Conservation (phyloP, 2,797 vertebrate genomes). For the Gastrophryne carolinensis region DNA sequence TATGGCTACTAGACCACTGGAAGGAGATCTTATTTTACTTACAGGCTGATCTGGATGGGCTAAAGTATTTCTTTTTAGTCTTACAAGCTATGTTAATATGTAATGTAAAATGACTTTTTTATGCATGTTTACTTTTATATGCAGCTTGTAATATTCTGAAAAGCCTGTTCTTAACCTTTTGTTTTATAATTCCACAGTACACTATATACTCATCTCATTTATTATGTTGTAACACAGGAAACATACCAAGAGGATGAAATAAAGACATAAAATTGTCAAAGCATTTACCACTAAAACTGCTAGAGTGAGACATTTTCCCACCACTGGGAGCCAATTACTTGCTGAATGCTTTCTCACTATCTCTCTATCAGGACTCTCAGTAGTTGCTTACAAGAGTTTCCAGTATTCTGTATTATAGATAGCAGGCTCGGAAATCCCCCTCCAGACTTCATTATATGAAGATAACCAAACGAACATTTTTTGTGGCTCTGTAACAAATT, state of each 20-base stretch:
- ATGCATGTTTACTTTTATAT: too few relatives aligned
- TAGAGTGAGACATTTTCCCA: constrained; percentile 38
- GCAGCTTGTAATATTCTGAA: too few relatives aligned
- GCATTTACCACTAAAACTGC: constrained; percentile 53
- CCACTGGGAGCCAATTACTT: constrained; percentile 57
- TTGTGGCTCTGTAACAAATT: neutral
- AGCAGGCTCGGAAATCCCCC: constrained; percentile 41
- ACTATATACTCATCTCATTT: constrained; percentile 31
- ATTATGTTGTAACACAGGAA: constrained; percentile 47
- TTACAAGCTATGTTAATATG: too few relatives aligned
- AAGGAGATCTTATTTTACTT: too few relatives aligned
- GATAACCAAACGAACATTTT: constrained; percentile 47
- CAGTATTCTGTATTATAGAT: constrained; percentile 28
- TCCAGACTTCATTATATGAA: constrained; percentile 54
- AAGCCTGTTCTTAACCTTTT: neutral
- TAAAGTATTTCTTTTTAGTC: too few relatives aligned
- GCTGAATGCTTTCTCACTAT: constrained; percentile 28
- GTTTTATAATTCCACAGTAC: neutral
- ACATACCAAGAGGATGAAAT: constrained; percentile 40
- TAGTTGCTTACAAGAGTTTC: constrained; percentile 29
- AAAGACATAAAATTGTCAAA: constrained; percentile 49
- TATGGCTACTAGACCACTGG: too few relatives aligned
- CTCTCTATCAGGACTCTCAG: neutral
- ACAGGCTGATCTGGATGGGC: too few relatives aligned
- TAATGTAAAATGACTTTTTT: too few relatives aligned